Evolutionary conservation across 2,888 invertebrate genomes (phyloP), one percentile per base, ranked within the genome.

Genomic region (Ceriagrion tenellum): DNA sequence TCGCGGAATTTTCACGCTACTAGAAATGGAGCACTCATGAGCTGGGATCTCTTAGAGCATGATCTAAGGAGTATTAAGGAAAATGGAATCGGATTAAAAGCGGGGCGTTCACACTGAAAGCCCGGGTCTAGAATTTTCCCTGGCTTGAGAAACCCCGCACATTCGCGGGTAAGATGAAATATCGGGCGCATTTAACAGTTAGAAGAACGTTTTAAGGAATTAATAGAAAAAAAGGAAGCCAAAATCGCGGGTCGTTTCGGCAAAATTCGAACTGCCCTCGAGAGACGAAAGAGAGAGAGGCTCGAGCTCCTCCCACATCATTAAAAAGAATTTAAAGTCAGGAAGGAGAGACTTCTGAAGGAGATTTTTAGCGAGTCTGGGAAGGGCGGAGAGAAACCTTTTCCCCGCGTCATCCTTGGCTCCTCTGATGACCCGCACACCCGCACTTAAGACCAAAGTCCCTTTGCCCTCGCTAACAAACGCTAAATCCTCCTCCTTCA

Each of bases 401-500:
- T 47, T 8, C 47, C 81, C 30, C n/a, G 10, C 3, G 12, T 18
- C 35, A 13, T 81, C 81, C 4, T 16, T 35, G 13, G 16, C 20
- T 20, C 18, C 35, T 18, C 35, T 35, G 0, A 81, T 81, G 81
- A 81, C 81, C 35, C n/a, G 23, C 35, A 26, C 59, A 59, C 59
- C 35, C 30, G 81, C 81, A 81, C 81, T 81, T 81, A 35, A 23
- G 35, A 81, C 10, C 35, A 18, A 47, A 4, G 23, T 81, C 69
- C 81, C 35, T 81, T 35, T 81, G 13, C 30, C 81, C 81, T 20
- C 59, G 59, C 59, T 81, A 81, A 81, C 81, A 81, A 81, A 35
- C 81, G 81, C 81, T 81, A 81, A 81, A 81, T 81, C 30, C 69
- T 69, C n/a, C 69, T 69, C 69, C 69, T 69, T 69, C n/a, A 35